Conservation (phyloP, 2,113 vertebrate species). For the Chascanopsetta lugubris region DNA sequence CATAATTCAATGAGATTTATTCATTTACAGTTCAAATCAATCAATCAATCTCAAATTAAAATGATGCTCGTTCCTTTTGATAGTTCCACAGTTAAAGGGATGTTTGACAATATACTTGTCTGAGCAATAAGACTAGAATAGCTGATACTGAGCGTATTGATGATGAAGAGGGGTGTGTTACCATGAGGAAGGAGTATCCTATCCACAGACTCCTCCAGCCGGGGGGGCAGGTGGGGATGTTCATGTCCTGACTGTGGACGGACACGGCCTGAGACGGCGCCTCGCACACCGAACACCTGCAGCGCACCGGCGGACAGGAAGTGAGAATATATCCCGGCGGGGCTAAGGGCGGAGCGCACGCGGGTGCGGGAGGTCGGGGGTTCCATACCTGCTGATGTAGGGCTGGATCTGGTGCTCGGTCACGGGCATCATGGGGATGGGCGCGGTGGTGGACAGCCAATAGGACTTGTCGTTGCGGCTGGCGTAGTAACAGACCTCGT, state of each 20-base stretch:
- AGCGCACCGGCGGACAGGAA: neutral
- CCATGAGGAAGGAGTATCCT: slow-evolving; percentile 98
- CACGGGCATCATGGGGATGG: slow-evolving; percentile 97
- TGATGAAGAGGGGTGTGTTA: no score
- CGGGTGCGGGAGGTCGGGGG: neutral
- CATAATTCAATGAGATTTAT: no score
- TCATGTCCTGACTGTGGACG: slow-evolving; percentile 93
- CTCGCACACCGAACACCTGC: slow-evolving; percentile 91
- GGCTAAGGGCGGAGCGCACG: no score
- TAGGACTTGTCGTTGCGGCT: slow-evolving; percentile 97
- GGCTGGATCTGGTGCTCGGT: slow-evolving; percentile 82
- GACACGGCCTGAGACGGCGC: slow-evolving; percentile 92
- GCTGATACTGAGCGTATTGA: neutral
- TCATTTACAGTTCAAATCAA: no score
- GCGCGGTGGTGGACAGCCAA: slow-evolving; percentile 94
- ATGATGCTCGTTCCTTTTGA: neutral
- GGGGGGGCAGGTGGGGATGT: slow-evolving; percentile 88
- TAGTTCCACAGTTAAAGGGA: no score
- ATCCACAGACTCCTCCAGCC: slow-evolving; percentile 98
- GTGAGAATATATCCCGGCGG: neutral
- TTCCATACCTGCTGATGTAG: slow-evolving; percentile 88
- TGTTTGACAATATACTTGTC: no score
- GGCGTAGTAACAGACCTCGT: slow-evolving; percentile 92
- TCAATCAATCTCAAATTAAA: no score
- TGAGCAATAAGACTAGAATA: no score